Evolutionary conservation across 2,797 vertebrate genomes (phyloP).

Genomic region (Pogonophryne albipinna): DNA sequence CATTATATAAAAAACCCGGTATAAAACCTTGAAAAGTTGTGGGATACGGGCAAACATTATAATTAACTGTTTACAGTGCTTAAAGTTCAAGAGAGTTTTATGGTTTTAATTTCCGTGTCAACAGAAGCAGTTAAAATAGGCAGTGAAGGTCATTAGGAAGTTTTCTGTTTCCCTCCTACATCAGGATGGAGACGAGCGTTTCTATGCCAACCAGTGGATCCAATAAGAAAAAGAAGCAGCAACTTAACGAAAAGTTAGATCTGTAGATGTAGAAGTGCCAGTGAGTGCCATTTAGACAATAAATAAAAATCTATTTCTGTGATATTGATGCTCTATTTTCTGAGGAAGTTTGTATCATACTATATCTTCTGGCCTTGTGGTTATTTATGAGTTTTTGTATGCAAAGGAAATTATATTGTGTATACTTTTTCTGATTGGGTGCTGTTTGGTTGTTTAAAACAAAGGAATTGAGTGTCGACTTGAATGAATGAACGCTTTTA

Average conservation of each 20-base stretch:
- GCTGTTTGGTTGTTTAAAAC: no score
- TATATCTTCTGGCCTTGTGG: no score
- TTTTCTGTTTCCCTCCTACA: not conserved
- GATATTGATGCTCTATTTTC: not conserved
- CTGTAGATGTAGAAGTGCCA: not conserved
- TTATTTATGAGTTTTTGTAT: no score
- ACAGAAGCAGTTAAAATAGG: not conserved
- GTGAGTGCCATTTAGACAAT: not conserved
- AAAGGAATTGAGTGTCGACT: no score
- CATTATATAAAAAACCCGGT: not conserved
- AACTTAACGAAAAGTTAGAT: not conserved
- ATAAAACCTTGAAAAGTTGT: not conserved
- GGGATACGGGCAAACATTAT: not conserved
- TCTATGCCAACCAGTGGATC: not conserved
- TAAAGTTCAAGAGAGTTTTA: no score
- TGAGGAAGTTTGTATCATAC: no score
- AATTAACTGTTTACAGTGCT: not conserved
- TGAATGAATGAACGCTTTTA: no score
- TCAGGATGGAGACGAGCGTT: not conserved
- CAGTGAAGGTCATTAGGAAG: not conserved
- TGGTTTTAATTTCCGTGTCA: not conserved
- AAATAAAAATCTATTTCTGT: not conserved
- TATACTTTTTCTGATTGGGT: no score
- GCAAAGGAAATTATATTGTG: no score
- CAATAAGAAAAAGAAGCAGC: not conserved